Evolutionary conservation across 2,888 invertebrate genomes (phyloP).

Genomic region (Amblyjoppa fuscipennis): DNA sequence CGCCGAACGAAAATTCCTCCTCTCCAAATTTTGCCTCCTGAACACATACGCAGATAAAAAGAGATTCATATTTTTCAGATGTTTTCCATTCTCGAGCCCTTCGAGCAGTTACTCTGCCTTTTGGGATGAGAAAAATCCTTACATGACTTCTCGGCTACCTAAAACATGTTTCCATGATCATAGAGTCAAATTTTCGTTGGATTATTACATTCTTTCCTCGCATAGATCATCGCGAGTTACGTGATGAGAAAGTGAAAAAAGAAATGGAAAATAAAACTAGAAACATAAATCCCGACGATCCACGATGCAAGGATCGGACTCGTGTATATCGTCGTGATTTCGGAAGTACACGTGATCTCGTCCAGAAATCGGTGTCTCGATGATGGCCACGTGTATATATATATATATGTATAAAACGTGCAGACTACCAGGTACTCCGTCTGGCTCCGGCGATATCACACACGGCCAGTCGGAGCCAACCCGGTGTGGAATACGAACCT

Average conservation of each 20-base stretch:
- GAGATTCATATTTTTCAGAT: not conserved
- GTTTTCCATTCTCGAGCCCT: not conserved
- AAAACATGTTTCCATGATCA: not conserved
- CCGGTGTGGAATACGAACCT: slow-evolving; percentile 53
- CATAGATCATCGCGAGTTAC: not conserved
- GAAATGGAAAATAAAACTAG: not conserved
- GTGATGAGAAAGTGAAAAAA: not conserved
- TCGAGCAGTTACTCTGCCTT: too few relatives aligned
- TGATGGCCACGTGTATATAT: slow-evolving; percentile 29
- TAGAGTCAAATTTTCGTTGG: not conserved
- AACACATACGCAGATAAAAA: not conserved
- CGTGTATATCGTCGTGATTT: slow-evolving; percentile 48
- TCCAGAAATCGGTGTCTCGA: slow-evolving; percentile 50
- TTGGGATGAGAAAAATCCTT: not conserved
- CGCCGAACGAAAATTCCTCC: not conserved
- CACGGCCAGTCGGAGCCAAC: slow-evolving; percentile 31
- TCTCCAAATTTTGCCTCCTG: not conserved
- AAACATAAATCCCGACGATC: slow-evolving; percentile 8
- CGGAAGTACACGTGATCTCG: slow-evolving; percentile 54
- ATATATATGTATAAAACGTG: not conserved
- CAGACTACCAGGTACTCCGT: slow-evolving; percentile 21
- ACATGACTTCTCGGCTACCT: not conserved
- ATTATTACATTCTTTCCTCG: not conserved
- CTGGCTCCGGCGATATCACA: slow-evolving; percentile 50
- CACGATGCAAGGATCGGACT: not conserved